These are phyloP conservation scores for Archocentrus centrarchus DNA, from an alignment of 2,113 vertebrate species.

Conservation along the genomic window DNA sequence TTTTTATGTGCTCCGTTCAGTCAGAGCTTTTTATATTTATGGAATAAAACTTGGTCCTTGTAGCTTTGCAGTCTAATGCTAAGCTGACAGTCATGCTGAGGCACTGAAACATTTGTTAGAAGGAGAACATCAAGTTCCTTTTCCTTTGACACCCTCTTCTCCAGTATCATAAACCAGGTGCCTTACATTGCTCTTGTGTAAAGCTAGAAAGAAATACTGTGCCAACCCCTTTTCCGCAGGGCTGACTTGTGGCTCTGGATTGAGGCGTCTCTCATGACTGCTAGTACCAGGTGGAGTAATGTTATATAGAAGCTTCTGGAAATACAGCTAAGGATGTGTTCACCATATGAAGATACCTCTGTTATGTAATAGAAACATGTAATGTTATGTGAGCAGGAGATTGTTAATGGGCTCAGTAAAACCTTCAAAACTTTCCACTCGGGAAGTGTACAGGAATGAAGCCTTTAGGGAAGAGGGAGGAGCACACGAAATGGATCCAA, in stretches of 20 bases:
- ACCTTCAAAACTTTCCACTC: constrained; percentile 57
- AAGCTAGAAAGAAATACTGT: neutral
- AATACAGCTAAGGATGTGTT: neutral
- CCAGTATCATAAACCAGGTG: neutral
- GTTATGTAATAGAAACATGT: neutral
- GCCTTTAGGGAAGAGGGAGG: constrained; percentile 37
- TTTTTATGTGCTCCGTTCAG: neutral
- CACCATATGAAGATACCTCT: neutral
- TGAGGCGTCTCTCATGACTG: neutral
- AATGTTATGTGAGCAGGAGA: neutral
- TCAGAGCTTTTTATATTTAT: neutral
- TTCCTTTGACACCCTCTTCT: neutral
- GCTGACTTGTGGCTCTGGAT: neutral
- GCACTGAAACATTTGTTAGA: neutral
- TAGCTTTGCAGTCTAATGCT: neutral
- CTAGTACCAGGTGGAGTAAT: neutral
- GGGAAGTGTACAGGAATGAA: constrained; percentile 20
- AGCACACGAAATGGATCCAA: constrained; percentile 15
- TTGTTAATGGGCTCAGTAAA: constrained; percentile 2
- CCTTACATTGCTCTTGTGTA: neutral
- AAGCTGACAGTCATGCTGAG: neutral
- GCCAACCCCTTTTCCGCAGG: neutral
- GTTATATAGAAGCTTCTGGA: neutral
- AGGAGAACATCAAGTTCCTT: neutral
- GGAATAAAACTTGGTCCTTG: neutral